Evolutionary conservation across 2,797 vertebrate genomes (phyloP).

Genomic region (Mycteria americana): DNA sequence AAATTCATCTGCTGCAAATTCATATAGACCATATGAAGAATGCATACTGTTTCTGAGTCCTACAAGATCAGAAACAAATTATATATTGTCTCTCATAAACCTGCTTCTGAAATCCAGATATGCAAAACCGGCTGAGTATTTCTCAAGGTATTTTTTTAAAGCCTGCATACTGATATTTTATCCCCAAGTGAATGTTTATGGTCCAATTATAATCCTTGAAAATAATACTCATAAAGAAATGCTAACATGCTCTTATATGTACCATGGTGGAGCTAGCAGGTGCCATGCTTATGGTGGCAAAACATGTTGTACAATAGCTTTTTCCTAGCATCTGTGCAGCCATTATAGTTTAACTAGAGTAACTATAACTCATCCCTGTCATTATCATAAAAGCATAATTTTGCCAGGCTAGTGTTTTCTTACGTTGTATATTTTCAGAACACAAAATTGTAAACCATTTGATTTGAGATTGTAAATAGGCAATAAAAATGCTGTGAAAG

Average conservation of each 20-base stretch:
- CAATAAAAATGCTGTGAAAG: slow-evolving; percentile 16
- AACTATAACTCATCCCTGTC: slow-evolving; percentile 40
- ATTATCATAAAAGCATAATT: slow-evolving; percentile 61
- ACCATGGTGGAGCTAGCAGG: background rate
- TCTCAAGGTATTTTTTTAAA: background rate
- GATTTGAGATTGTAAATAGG: slow-evolving; percentile 42
- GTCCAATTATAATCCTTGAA: background rate
- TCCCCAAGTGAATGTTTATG: slow-evolving; percentile 16
- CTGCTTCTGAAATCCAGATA: background rate
- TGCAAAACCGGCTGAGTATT: background rate
- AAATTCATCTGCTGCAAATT: background rate
- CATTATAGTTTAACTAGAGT: background rate
- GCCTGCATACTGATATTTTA: background rate
- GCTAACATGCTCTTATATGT: background rate
- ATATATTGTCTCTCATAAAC: background rate
- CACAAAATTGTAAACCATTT: slow-evolving; percentile 48
- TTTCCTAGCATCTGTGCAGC: slow-evolving; percentile 36
- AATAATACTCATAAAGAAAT: background rate
- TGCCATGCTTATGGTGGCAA: background rate
- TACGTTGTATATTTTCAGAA: slow-evolving; percentile 35
- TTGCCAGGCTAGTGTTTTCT: slow-evolving; percentile 36
- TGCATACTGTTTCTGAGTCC: background rate
- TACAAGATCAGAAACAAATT: background rate
- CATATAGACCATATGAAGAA: background rate
- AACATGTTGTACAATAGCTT: background rate